phyloP scores from a whole-genome alignment of 30 jellyfish, hydroid and myxozoan species.

The Pseudorhiza aurosa region DNA sequence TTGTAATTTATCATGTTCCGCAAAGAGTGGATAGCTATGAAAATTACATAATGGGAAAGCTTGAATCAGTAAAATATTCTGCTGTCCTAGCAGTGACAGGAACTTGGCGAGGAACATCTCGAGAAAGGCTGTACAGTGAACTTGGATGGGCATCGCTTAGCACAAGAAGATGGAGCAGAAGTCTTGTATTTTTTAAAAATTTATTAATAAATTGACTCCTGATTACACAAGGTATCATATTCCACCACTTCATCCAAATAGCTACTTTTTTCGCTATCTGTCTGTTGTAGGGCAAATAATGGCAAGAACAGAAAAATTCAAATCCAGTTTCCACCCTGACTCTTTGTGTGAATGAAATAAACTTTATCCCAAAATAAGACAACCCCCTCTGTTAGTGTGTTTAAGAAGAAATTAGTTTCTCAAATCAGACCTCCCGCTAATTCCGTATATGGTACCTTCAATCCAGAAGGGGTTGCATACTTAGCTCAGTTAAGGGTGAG shows the following conservation, averaged over 20 bases:
- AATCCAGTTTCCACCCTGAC: not conserved
- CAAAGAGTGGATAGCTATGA: too few species aligned
- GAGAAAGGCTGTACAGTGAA: too few species aligned
- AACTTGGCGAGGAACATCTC: too few species aligned
- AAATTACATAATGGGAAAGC: too few species aligned
- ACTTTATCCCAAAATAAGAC: not conserved
- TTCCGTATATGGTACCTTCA: not conserved
- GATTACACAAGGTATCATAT: not conserved
- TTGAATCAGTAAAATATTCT: too few species aligned
- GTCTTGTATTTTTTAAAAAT: not conserved
- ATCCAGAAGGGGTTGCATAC: not conserved
- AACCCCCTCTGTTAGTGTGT: not conserved
- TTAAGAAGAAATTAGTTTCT: not conserved
- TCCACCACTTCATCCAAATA: not conserved
- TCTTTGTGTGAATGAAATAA: not conserved
- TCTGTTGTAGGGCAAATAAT: not conserved
- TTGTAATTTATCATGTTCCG: too few species aligned
- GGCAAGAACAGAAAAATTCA: not conserved
- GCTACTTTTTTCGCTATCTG: not conserved
- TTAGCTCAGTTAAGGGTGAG: not conserved
- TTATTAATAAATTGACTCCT: not conserved
- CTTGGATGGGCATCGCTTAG: not conserved
- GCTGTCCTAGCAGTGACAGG: too few species aligned
- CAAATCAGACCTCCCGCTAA: conserved; percentile 2
- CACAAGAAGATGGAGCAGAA: not conserved